These are phyloP conservation scores for Petrosia ficiformis DNA, from an alignment of 37 sponge, comb jelly and placozoan genomes.

Conservation along the genomic window DNA sequence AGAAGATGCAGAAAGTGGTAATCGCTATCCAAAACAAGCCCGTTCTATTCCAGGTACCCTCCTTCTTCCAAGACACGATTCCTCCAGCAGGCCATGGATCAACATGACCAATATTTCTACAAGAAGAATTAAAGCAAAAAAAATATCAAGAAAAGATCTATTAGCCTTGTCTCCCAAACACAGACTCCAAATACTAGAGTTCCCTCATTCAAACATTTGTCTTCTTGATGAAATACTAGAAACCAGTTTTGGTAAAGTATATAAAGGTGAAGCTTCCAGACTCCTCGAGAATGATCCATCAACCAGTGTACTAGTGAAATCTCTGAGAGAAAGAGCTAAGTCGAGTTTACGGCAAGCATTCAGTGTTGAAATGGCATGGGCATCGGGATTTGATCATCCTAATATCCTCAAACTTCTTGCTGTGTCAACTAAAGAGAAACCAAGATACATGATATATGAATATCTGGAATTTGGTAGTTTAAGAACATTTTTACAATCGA, in stretches of 20 bases:
- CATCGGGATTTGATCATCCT: constrained; percentile 48
- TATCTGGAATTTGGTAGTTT: constrained; percentile 66
- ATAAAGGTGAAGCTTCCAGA: constrained; percentile 51
- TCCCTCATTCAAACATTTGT: constrained; percentile 53
- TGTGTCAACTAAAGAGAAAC: constrained; percentile 51
- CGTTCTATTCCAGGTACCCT: no score
- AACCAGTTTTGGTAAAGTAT: constrained; percentile 55
- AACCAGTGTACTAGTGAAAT: constrained; percentile 58
- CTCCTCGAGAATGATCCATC: constrained; percentile 18
- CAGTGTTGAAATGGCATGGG: constrained; percentile 39
- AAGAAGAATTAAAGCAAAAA: not conserved
- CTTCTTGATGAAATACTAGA: constrained; percentile 38
- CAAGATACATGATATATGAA: constrained; percentile 69
- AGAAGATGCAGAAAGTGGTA: no score
- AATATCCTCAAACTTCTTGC: constrained; percentile 53
- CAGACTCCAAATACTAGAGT: constrained; percentile 35
- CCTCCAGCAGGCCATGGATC: no score
- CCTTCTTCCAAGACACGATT: not conserved
- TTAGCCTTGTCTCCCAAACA: constrained; percentile 30
- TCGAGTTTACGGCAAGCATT: constrained; percentile 42
- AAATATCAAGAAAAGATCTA: not conserved
- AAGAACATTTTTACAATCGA: constrained; percentile 54
- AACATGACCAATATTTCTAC: not conserved
- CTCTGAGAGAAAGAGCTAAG: constrained; percentile 30
- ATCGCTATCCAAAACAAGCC: no score